These are phyloP conservation scores for Monoplex corrugatus DNA, from an alignment of 2,888 invertebrate species.

Conservation along the genomic window DNA sequence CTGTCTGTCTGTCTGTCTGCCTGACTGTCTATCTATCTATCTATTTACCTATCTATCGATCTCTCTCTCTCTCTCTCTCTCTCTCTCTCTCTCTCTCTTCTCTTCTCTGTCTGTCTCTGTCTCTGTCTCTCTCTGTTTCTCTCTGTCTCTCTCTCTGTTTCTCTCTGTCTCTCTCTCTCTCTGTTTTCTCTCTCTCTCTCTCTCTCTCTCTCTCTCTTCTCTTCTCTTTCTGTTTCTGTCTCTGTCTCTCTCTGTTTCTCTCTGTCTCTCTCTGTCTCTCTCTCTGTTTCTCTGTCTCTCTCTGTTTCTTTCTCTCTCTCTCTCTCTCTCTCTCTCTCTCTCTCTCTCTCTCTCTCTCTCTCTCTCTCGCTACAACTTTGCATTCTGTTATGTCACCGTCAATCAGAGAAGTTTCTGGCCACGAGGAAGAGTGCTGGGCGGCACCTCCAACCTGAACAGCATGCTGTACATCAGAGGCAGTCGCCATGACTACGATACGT, in stretches of 20 bases:
- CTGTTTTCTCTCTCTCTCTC: too few species aligned
- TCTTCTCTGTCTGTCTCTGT: too few species aligned
- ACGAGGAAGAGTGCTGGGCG: slow-evolving; percentile 93
- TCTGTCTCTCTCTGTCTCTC: background rate
- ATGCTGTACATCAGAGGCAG: slow-evolving; percentile 95
- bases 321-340: background rate
- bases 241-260: background rate
- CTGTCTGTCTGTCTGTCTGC: too few species aligned
- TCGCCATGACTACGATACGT: slow-evolving; percentile 91
- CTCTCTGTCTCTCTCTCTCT: too few species aligned
- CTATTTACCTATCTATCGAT: too few species aligned
- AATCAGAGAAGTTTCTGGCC: slow-evolving; percentile 86
- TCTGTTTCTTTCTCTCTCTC: background rate
- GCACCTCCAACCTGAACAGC: slow-evolving; percentile 92
- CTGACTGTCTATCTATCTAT: too few species aligned
- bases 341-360: background rate
- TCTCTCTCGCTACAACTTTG: background rate
- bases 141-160: too few species aligned
- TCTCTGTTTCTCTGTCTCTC: background rate
- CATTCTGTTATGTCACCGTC: too few species aligned
- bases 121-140: too few species aligned
- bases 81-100: too few species aligned
- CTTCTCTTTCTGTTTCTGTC: background rate
- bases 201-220: background rate
- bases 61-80: too few species aligned